Evolutionary conservation across 2,888 invertebrate genomes (phyloP).

Genomic region (Athripsodes cinereus): DNA sequence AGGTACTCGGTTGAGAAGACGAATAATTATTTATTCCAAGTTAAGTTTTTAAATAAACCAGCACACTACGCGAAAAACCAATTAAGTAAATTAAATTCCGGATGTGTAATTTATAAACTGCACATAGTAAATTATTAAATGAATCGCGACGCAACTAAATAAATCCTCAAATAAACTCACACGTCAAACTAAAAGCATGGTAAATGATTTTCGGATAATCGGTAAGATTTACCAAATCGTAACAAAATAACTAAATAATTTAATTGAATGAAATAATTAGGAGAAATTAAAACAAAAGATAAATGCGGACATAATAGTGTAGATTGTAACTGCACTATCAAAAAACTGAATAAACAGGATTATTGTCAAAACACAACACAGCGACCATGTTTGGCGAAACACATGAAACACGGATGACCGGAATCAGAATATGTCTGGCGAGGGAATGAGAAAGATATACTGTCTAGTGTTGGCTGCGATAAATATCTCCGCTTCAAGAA

Average conservation of each 20-base stretch:
- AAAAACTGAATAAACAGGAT: neutral
- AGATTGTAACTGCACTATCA: neutral
- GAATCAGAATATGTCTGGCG: neutral
- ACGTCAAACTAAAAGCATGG: neutral
- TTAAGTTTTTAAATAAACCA: no score
- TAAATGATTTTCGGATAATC: neutral
- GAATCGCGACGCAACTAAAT: neutral
- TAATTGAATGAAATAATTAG: neutral
- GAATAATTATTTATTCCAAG: no score
- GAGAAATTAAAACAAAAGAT: neutral
- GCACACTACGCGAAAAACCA: neutral
- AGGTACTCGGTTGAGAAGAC: neutral
- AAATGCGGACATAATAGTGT: neutral
- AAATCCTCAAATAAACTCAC: neutral
- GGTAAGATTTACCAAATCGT: neutral
- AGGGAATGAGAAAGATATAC: neutral
- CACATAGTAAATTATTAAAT: neutral
- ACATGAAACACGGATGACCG: neutral
- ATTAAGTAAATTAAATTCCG: neutral
- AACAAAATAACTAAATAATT: neutral
- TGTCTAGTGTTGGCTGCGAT: neutral
- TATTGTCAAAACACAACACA: slow-evolving; percentile 1
- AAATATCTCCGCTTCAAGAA: neutral
- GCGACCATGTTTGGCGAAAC: neutral
- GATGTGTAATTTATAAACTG: neutral